Conservation (phyloP, 2,797 vertebrate genomes). For the Avahi laniger region DNA sequence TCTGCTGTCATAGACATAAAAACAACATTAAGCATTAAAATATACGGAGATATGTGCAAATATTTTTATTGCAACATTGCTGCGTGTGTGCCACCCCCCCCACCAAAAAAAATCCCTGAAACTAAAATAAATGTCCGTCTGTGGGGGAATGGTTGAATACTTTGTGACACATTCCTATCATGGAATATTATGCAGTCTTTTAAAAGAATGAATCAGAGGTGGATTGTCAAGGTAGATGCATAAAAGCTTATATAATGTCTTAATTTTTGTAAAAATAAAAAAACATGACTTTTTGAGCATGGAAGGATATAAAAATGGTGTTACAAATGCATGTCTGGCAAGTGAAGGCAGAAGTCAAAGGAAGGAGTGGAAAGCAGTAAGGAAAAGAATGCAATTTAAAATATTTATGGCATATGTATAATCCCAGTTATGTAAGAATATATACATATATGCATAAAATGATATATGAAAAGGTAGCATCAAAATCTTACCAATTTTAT, state of each 20-base stretch:
- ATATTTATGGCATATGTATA: slow-evolving; percentile 8
- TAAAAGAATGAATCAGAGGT: slow-evolving; percentile 33
- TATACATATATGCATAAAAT: neutral
- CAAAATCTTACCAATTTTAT: slow-evolving; percentile 31
- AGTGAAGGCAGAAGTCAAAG: neutral
- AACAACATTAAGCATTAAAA: slow-evolving; percentile 14
- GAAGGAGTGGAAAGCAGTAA: slow-evolving; percentile 13
- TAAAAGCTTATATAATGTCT: neutral
- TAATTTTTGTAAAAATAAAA: slow-evolving; percentile 4
- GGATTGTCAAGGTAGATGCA: neutral
- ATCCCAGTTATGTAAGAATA: slow-evolving; percentile 1
- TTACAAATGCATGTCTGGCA: slow-evolving; percentile 15
- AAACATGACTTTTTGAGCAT: neutral
- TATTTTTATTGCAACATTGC: neutral
- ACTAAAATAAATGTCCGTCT: neutral
- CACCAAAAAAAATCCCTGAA: neutral
- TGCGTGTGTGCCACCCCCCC: neutral
- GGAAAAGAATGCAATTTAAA: slow-evolving; percentile 41
- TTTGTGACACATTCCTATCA: neutral
- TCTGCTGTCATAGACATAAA: slow-evolving; percentile 1
- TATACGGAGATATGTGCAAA: neutral
- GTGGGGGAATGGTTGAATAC: neutral
- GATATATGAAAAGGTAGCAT: slow-evolving; percentile 15
- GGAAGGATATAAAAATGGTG: slow-evolving; percentile 17
- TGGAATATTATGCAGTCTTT: slow-evolving; percentile 29